A percentile compares a stretch with the other conserved stretches of the same genome.
These are phyloP conservation scores for Sympetrum striolatum DNA, from an alignment of 2,888 invertebrate genomes.

Conservation along the genomic window DNA sequence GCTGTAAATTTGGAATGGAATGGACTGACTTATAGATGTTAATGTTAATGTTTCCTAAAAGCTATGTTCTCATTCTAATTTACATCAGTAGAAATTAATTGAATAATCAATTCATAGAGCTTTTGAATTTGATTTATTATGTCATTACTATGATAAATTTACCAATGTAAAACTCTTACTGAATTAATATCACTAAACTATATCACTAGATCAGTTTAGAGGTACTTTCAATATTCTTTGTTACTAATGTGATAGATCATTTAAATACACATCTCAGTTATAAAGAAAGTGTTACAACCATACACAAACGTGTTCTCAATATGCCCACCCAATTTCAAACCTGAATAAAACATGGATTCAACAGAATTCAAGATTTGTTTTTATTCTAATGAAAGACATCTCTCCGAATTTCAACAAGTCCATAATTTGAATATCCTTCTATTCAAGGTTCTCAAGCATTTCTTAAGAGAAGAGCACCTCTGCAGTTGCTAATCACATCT, in stretches of 20 bases:
- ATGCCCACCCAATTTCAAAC: too few species aligned
- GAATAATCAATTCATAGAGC: background rate
- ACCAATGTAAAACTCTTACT: background rate
- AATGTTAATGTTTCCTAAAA: background rate
- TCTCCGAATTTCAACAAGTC: too few species aligned
- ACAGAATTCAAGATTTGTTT: too few species aligned
- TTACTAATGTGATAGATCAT: background rate
- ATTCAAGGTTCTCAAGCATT: too few species aligned
- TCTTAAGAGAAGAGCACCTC: too few species aligned
- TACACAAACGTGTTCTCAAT: too few species aligned
- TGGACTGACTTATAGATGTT: background rate
- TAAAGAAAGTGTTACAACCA: background rate
- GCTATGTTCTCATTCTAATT: background rate
- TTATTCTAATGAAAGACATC: too few species aligned
- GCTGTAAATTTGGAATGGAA: background rate
- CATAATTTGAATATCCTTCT: too few species aligned
- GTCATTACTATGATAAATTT: background rate
- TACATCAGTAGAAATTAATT: background rate
- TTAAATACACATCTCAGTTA: conserved; percentile 24
- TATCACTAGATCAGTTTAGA: background rate
- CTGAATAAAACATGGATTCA: too few species aligned
- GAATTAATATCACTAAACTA: background rate
- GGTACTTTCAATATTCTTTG: background rate
- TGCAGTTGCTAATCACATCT: too few species aligned
- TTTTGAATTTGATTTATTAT: background rate